Evolutionary conservation across 2,888 invertebrate species (phyloP).

Genomic region (Rhodophaea formosa): DNA sequence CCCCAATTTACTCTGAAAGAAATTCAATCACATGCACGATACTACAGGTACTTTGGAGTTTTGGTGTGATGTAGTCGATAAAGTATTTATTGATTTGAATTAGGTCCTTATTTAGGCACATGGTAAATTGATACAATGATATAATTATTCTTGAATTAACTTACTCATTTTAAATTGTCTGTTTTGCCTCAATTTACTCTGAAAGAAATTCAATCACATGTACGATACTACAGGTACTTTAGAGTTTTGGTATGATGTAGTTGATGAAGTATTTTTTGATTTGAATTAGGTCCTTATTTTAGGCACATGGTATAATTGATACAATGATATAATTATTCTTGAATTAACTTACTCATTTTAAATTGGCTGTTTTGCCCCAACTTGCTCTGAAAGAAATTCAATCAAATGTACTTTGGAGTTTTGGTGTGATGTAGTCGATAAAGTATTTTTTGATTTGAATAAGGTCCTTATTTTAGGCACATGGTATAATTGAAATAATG

Average conservation of each 20-base stretch:
- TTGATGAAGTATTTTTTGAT: no score
- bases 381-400: slow-evolving; percentile 14
- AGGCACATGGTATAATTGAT: slow-evolving; percentile 36
- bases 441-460: no score
- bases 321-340: no score
- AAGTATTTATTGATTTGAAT: no score
- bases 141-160: no score
- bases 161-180: slow-evolving; percentile 56
- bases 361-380: slow-evolving; percentile 61
- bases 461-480: slow-evolving; percentile 27
- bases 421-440: neutral
- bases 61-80: neutral
- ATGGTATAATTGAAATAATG: slow-evolving; percentile 26
- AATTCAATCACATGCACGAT: slow-evolving; percentile 10
- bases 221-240: no score
- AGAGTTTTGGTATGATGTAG: neutral
- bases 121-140: slow-evolving; percentile 22
- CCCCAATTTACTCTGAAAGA: slow-evolving; percentile 33
- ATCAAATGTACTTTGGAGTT: neutral
- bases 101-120: slow-evolving; percentile 29
- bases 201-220: slow-evolving; percentile 9
- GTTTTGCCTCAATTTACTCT: slow-evolving; percentile 47
- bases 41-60: neutral
- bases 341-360: slow-evolving; percentile 40
- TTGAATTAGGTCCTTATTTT: neutral